Evolutionary conservation across 2,113 vertebrate species (phyloP).

Genomic region (Stegastes partitus): DNA sequence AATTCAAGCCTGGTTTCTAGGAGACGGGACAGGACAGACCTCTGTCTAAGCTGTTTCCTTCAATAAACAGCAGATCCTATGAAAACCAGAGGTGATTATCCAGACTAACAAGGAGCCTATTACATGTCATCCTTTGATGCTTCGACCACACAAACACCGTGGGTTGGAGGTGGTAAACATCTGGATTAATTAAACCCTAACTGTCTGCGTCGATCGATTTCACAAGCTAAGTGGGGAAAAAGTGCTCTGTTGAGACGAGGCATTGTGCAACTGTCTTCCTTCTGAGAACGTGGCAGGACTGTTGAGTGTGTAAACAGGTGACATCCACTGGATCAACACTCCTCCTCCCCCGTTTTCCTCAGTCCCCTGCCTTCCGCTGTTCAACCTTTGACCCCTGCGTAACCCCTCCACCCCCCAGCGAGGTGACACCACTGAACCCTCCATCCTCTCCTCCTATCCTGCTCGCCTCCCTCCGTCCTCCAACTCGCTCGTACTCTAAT

Average conservation of each 20-base stretch:
- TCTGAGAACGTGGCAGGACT: slow-evolving; percentile 42
- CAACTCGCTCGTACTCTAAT: slow-evolving; percentile 61
- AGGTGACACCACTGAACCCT: slow-evolving; percentile 66
- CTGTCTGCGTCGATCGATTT: neutral
- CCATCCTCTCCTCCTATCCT: slow-evolving; percentile 33
- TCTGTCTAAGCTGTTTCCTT: too few species aligned
- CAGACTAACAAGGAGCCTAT: neutral
- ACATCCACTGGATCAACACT: slow-evolving; percentile 76
- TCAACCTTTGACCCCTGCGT: slow-evolving; percentile 64
- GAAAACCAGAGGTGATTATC: neutral
- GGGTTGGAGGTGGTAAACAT: neutral
- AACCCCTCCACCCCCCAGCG: slow-evolving; percentile 41
- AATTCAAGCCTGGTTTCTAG: too few species aligned
- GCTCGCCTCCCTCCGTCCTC: slow-evolving; percentile 17
- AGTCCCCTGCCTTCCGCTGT: slow-evolving; percentile 41
- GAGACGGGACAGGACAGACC: too few species aligned
- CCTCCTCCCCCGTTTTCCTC: slow-evolving; percentile 19
- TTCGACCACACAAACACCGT: neutral
- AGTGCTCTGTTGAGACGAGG: neutral
- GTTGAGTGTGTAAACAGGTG: slow-evolving; percentile 77
- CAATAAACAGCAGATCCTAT: too few species aligned
- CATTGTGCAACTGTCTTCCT: slow-evolving; percentile 52
- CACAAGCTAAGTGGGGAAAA: slow-evolving; percentile 7
- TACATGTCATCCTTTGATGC: neutral
- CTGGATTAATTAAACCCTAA: neutral